Percentiles rank a stretch among this genome's conserved stretches.
Conservation (phyloP, 2,113 vertebrate species). For the Fregata magnificens region DNA sequence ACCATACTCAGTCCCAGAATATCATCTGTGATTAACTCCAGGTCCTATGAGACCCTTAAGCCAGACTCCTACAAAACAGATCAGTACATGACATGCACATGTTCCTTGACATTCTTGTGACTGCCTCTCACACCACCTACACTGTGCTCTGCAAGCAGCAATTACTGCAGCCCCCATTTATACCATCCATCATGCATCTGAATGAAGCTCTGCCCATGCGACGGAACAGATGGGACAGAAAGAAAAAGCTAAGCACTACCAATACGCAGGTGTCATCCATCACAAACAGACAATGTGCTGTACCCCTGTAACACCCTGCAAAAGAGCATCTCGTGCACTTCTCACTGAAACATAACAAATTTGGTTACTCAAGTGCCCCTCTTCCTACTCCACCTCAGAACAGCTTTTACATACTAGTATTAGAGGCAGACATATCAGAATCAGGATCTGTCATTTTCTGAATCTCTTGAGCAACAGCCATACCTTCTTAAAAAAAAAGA, state of each 20-base stretch:
- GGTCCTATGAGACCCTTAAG: not conserved
- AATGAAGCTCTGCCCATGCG: not conserved
- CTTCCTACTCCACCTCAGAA: not conserved
- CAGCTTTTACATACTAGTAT: not conserved
- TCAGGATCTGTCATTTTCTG: not conserved
- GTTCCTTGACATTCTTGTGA: not conserved
- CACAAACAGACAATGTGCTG: not conserved
- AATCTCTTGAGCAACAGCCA: not conserved
- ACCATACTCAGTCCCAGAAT: not conserved
- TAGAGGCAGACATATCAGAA: not conserved
- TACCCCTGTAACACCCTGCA: not conserved
- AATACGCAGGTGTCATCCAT: not conserved
- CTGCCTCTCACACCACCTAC: not conserved
- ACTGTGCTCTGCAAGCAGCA: not conserved
- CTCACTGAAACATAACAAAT: not conserved
- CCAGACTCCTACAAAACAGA: not conserved
- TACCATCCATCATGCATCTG: not conserved
- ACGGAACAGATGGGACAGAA: not conserved
- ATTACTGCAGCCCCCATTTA: not conserved
- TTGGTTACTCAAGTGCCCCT: not conserved
- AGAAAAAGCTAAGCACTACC: not conserved
- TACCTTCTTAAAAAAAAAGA: not conserved
- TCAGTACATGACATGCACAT: rapidly evolving
- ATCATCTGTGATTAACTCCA: not conserved
- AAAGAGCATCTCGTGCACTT: not conserved